Evolutionary conservation across 2,888 invertebrate species (phyloP), one percentile per base, ranked within the genome.

Genomic region (Ectropis crepuscularia): DNA sequence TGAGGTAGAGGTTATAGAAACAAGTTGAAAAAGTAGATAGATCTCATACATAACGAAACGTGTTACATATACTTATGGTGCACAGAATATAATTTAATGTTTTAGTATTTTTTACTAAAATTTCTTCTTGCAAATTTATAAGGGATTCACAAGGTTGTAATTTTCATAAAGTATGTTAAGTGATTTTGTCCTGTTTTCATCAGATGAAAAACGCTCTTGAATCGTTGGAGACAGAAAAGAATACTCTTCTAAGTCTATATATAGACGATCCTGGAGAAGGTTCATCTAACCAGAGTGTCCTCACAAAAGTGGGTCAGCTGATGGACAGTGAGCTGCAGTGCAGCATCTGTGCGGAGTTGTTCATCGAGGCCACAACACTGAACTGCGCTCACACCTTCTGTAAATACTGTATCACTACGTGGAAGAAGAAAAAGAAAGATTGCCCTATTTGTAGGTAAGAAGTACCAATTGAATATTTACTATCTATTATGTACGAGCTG

Each of bases 371-470:
- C 0, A 94, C 94, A 5, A 95, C 95, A 0, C 86, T 96, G 10
- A 95, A 94, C 79, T 97, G 97, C 81, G 94, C 95, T 0, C 97
- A 97, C 76, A 95, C 96, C 0, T 96, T 96, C 79, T 97, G 97
- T 79, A 92, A 93, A 65, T 92, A 94, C 74, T 97, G 97, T 76
- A 96, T 97, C 63, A 85, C 88, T 0, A 87, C 90, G 73, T 97
- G 97, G 97, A 94, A 94, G 75, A 94, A 94, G 71, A 95, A 94
- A 76, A 95, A 95, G 76, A 94, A 87, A 16, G 94, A 95, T 28
- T 97, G 97, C 77, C 96, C 97, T 0, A 95, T 95, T 62, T 97
- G 97, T 84, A 87, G 93, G 93, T 90, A 60, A 72, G 42, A 45
- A 42, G 6, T 45, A 28, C 16, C 16, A 28, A 28, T 28, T 2